phyloP scores from a whole-genome alignment of 2,113 vertebrate species.

The Trogon surrucura region DNA sequence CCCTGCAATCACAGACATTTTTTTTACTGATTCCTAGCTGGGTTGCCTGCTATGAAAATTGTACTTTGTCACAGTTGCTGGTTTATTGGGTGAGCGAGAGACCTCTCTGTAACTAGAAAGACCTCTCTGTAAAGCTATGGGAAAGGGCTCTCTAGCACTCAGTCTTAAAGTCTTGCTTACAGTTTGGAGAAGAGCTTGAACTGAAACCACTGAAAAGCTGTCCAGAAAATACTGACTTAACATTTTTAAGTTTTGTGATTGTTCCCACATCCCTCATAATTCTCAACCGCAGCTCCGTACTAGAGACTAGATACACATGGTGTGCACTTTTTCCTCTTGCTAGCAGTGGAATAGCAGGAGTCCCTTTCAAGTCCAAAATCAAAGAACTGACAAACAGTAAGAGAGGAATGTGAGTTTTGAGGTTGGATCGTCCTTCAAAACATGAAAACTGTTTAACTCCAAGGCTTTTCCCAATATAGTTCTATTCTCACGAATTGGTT shows the following conservation, averaged over 20 bases:
- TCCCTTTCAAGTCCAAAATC: slow-evolving; percentile 10
- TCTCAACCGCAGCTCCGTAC: background rate
- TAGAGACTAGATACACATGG: background rate
- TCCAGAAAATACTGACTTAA: background rate
- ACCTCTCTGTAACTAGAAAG: background rate
- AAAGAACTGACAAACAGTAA: background rate
- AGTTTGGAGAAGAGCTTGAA: background rate
- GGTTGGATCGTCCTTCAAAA: background rate
- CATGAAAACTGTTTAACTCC: background rate
- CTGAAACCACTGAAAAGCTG: background rate
- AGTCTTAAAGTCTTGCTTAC: background rate
- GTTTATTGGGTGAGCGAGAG: rapidly evolving
- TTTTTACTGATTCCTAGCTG: background rate
- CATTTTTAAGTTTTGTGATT: background rate
- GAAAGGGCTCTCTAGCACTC: background rate
- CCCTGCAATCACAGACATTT: background rate
- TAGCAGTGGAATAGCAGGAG: background rate
- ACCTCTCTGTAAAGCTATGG: background rate
- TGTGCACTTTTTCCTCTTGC: background rate
- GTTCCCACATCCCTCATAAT: background rate
- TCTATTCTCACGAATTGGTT: background rate
- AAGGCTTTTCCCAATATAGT: background rate
- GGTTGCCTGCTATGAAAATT: background rate
- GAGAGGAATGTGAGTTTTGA: background rate
- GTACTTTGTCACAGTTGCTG: background rate